Percentiles rank a stretch among this genome's conserved stretches.
Evolutionary conservation across 2,113 vertebrate genomes (phyloP).

Genomic region (Eudyptes chrysolophus): DNA sequence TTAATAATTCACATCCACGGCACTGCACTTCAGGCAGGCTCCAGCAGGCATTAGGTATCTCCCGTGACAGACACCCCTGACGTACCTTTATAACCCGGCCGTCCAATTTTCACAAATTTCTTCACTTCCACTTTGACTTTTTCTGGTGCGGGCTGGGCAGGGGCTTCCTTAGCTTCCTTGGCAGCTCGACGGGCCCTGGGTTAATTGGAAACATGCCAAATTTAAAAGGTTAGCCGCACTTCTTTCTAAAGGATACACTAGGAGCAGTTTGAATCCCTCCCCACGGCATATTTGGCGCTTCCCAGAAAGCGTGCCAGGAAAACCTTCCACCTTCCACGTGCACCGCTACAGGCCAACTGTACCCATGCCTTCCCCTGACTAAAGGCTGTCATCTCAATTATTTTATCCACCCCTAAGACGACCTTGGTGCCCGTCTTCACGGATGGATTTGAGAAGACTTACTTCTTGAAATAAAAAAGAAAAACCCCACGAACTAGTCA

Average conservation of each 20-base stretch:
- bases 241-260: background rate
- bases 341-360: background rate
- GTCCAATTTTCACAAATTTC: conserved; percentile 98
- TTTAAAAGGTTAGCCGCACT: background rate
- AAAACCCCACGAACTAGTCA: background rate
- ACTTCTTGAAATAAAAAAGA: background rate
- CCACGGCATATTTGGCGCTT: accelerated
- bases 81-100: conserved; percentile 95
- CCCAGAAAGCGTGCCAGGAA: background rate
- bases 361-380: background rate
- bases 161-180: conserved; percentile 97
- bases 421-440: background rate
- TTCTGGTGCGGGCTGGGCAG: conserved; percentile 94
- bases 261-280: background rate
- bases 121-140: conserved; percentile 98
- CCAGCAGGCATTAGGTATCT: background rate
- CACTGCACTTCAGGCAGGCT: background rate
- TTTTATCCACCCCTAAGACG: background rate
- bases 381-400: background rate
- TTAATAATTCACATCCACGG: background rate
- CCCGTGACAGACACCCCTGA: accelerated
- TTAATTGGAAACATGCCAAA: accelerated
- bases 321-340: background rate
- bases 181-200: conserved; percentile 71
- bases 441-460: background rate